These are phyloP conservation scores for Hesperia comma DNA, from an alignment of 2,888 invertebrate species.

Conservation along the genomic window DNA sequence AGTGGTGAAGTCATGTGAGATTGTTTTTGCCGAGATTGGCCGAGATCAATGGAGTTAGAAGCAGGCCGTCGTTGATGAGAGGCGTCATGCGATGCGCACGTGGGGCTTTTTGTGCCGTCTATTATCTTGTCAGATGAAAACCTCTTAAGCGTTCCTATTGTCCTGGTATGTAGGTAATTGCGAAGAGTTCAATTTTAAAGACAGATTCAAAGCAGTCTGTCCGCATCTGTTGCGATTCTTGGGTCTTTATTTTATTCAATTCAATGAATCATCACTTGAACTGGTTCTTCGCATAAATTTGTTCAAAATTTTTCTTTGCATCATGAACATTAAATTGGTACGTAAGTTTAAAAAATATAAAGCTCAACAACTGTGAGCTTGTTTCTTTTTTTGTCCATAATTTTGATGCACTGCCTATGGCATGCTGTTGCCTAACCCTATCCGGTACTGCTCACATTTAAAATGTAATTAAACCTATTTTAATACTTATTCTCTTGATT, in stretches of 20 bases:
- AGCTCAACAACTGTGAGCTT: no score
- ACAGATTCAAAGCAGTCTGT: not conserved
- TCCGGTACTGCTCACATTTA: no score
- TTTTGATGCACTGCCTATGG: no score
- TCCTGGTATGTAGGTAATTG: slow-evolving; percentile 49
- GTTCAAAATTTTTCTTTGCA: no score
- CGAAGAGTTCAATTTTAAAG: slow-evolving; percentile 19
- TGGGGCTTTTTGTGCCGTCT: slow-evolving; percentile 63
- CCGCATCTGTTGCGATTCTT: not conserved
- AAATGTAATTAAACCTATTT: no score
- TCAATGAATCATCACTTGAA: not conserved
- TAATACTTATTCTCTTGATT: no score
- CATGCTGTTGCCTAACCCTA: no score
- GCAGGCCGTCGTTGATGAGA: slow-evolving; percentile 59
- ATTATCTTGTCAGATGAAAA: slow-evolving; percentile 69
- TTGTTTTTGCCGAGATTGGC: slow-evolving; percentile 45
- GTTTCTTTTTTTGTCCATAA: no score
- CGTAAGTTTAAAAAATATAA: no score
- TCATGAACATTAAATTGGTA: no score
- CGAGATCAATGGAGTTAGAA: slow-evolving; percentile 60
- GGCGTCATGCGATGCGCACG: slow-evolving; percentile 71
- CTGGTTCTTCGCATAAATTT: not conserved
- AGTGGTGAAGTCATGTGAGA: slow-evolving; percentile 34
- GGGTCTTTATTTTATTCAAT: slow-evolving; percentile 2
- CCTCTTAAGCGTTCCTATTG: slow-evolving; percentile 57